phyloP scores from a whole-genome alignment of 2,113 vertebrate genomes.

The Burhinus bistriatus region DNA sequence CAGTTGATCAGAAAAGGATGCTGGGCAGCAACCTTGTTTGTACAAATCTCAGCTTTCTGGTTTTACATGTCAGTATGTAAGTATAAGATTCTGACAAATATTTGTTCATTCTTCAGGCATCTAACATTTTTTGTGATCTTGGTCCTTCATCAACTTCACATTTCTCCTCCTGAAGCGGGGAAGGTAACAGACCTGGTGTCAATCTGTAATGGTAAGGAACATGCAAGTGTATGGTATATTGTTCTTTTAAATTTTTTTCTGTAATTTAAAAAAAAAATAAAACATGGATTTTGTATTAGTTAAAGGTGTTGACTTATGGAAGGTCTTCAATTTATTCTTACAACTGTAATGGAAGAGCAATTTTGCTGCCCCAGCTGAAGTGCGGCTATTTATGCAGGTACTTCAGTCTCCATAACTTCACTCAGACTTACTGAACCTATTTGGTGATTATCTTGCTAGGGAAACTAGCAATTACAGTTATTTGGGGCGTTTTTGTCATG shows the following conservation, averaged over 20 bases:
- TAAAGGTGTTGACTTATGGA: neutral
- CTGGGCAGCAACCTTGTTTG: neutral
- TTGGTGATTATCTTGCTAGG: neutral
- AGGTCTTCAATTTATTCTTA: neutral
- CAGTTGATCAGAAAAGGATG: neutral
- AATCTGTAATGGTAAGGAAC: neutral
- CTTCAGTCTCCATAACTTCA: neutral
- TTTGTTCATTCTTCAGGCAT: neutral
- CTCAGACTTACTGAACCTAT: neutral
- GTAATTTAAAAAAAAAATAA: neutral
- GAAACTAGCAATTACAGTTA: neutral
- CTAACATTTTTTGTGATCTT: neutral
- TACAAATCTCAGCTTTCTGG: neutral
- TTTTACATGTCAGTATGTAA: neutral
- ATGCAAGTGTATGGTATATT: neutral
- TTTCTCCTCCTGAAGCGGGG: neutral
- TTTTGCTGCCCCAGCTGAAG: neutral
- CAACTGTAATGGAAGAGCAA: neutral
- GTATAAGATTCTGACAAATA: neutral
- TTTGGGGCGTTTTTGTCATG: neutral
- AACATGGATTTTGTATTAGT: neutral
- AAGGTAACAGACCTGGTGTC: neutral
- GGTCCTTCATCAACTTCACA: neutral
- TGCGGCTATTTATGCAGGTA: neutral
- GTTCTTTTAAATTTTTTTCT: neutral